Evolutionary conservation across 1,140 invertebrate species (phyloP).

Genomic region (Drosophila orena): DNA sequence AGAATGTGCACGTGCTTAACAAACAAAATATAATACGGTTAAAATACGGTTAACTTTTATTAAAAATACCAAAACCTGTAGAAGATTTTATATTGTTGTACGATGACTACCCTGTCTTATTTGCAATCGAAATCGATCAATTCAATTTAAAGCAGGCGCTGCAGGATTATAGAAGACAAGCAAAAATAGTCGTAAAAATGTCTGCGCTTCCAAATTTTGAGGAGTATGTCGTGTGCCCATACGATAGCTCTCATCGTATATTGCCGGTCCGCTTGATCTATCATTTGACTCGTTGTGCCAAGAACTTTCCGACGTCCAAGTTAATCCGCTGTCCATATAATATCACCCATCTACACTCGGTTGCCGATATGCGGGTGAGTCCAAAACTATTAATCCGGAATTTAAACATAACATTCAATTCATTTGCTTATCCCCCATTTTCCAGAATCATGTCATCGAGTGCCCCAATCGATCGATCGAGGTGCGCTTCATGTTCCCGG

Average conservation of each 20-base stretch:
- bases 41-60: too few relatives aligned
- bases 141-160: too few relatives aligned
- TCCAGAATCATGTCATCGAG: conserved; percentile 14
- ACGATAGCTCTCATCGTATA: conserved; percentile 22
- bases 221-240: conserved; percentile 28
- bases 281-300: conserved; percentile 45
- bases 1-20: too few relatives aligned
- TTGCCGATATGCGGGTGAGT: conserved; percentile 28
- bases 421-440: neutral
- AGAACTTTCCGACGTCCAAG: conserved; percentile 23
- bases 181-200: neutral
- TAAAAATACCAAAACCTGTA: too few relatives aligned
- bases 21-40: too few relatives aligned
- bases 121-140: too few relatives aligned
- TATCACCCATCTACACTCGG: conserved; percentile 12
- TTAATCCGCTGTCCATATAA: conserved; percentile 50
- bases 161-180: too few relatives aligned
- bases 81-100: too few relatives aligned
- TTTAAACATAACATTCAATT: neutral
- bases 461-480: conserved; percentile 12
- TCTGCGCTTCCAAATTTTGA: neutral
- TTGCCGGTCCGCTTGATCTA: conserved; percentile 14
- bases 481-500: conserved; percentile 6
- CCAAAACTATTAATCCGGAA: neutral
- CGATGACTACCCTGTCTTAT: too few relatives aligned